Evolutionary conservation across 2,888 invertebrate species (phyloP).

Genomic region (Cryptophagus acutangulus): DNA sequence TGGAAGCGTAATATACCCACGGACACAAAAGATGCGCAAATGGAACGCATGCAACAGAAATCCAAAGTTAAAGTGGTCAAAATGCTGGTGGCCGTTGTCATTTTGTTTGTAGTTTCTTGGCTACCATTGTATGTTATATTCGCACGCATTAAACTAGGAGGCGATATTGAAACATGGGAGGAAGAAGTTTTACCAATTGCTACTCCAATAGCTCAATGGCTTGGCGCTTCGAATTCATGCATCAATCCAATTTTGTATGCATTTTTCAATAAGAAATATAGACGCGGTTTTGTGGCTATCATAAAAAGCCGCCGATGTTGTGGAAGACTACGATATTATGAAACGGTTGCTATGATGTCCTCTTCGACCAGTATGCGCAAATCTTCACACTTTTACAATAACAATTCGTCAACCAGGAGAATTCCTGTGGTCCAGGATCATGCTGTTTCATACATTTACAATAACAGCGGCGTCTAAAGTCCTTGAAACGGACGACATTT

Average conservation of each 20-base stretch:
- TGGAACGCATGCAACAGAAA: conserved; percentile 89
- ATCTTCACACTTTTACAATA: conserved; percentile 78
- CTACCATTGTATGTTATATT: conserved; percentile 86
- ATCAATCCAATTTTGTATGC: conserved; percentile 93
- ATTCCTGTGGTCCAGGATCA: conserved; percentile 43
- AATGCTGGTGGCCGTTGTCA: conserved; percentile 89
- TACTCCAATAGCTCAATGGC: conserved; percentile 86
- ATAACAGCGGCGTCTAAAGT: conserved; percentile 68
- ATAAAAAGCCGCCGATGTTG: conserved; percentile 74
- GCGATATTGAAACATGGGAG: conserved; percentile 69
- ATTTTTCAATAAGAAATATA: conserved; percentile 91
- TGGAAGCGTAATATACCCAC: conserved; percentile 85
- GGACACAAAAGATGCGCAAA: conserved; percentile 84
- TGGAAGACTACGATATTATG: conserved; percentile 78
- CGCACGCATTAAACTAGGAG: conserved; percentile 78
- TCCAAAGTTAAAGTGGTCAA: conserved; percentile 93
- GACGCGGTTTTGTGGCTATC: conserved; percentile 84
- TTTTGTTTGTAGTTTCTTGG: conserved; percentile 91
- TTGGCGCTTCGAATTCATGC: conserved; percentile 91
- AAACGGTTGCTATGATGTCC: conserved; percentile 79
- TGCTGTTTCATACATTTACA: conserved; percentile 56
- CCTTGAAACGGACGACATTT: conserved; percentile 33
- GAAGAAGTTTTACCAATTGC: conserved; percentile 74
- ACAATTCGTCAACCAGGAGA: conserved; percentile 52
- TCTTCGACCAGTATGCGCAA: conserved; percentile 81